Percentiles rank a stretch among this genome's conserved stretches.
phyloP scores from a whole-genome alignment of 1,140 invertebrate species.

The Tenebrio molitor region DNA sequence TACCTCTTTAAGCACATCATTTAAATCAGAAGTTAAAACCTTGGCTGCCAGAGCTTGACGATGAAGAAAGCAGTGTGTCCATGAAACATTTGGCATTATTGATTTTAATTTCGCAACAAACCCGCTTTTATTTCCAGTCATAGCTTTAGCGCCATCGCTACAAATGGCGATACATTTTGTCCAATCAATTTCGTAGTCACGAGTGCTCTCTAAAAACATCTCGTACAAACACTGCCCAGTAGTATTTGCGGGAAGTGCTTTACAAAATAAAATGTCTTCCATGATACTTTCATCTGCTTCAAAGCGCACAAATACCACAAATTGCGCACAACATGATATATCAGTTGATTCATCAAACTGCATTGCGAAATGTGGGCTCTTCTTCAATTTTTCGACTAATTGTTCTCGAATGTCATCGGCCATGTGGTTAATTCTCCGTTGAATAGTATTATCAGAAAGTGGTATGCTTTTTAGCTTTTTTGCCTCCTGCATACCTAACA shows the following conservation, averaged over 20 bases:
- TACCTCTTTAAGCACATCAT: constrained; percentile 27
- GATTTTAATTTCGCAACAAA: constrained; percentile 59
- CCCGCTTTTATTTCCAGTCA: constrained; percentile 62
- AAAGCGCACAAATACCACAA: constrained; percentile 60
- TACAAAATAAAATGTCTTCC: constrained; percentile 60
- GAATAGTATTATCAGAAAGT: constrained; percentile 55
- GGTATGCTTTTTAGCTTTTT: constrained; percentile 50
- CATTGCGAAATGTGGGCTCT: constrained; percentile 49
- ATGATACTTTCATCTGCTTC: constrained; percentile 52
- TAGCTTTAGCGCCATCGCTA: constrained; percentile 64
- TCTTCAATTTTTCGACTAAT: constrained; percentile 51
- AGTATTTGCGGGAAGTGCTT: constrained; percentile 55
- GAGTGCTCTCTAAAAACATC: constrained; percentile 54
- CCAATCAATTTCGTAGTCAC: constrained; percentile 53
- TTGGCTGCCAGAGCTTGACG: constrained; percentile 58
- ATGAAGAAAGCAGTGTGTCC: constrained; percentile 62
- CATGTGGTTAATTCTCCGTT: constrained; percentile 53
- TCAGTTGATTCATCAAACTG: constrained; percentile 55
- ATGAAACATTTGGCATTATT: constrained; percentile 58
- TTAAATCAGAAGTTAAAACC: constrained; percentile 22
- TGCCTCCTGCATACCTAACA: constrained; percentile 48
- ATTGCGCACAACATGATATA: constrained; percentile 50
- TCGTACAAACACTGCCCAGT: constrained; percentile 53
- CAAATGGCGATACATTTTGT: constrained; percentile 60
- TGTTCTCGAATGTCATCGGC: constrained; percentile 47